Evolutionary conservation across 2,888 invertebrate genomes (phyloP).

Genomic region (Nysson spinosus): DNA sequence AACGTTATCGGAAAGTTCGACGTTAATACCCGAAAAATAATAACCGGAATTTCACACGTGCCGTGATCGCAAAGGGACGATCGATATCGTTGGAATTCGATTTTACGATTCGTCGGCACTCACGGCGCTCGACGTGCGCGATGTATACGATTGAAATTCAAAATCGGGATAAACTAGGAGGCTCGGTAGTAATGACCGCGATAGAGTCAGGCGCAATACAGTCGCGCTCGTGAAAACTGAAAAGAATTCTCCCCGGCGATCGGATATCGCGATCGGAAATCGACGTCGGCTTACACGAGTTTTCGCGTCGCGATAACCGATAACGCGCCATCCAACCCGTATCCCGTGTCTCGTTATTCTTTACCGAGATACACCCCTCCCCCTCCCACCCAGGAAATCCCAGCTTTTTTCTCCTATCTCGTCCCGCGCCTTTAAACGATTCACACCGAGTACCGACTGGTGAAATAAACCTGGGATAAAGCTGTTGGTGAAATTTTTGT

Average conservation of each 20-base stretch:
- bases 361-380: neutral
- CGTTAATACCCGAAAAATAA: too few relatives aligned
- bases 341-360: neutral
- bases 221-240: conserved; percentile 7
- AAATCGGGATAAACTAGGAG: conserved; percentile 26
- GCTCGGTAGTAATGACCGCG: conserved; percentile 42
- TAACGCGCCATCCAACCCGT: conserved; percentile 16
- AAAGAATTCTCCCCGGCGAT: conserved; percentile 18
- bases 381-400: too few relatives aligned
- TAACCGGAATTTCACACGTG: too few relatives aligned
- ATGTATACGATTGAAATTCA: conserved; percentile 8
- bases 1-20: too few relatives aligned
- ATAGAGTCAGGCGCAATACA: conserved; percentile 26
- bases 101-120: conserved; percentile 1
- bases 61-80: neutral
- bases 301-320: conserved; percentile 43
- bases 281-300: conserved; percentile 39
- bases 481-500: too few relatives aligned
- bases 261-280: conserved; percentile 30
- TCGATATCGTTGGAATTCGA: neutral
- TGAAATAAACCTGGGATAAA: too few relatives aligned
- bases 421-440: too few relatives aligned
- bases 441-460: too few relatives aligned
- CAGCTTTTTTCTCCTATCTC: too few relatives aligned
- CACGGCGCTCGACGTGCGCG: neutral